Percentiles rank a stretch among this genome's conserved stretches.
Evolutionary conservation across 2,888 invertebrate genomes (phyloP).

Genomic region (Erebia epiphron): DNA sequence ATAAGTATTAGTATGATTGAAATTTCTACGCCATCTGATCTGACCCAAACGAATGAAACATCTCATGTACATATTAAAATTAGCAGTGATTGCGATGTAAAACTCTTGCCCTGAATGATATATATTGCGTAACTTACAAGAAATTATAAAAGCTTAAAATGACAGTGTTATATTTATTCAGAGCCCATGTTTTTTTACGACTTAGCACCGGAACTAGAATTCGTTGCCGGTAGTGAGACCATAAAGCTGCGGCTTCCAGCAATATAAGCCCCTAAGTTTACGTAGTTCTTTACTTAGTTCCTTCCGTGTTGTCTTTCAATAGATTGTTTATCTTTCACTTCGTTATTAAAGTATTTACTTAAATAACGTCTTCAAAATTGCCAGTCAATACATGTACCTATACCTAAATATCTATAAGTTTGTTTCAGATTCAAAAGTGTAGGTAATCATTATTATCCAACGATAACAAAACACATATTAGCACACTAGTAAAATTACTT

Average conservation of each 20-base stretch:
- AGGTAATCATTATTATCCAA: too few relatives aligned
- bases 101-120: too few relatives aligned
- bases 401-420: too few relatives aligned
- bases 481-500: too few relatives aligned
- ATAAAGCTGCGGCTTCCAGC: not conserved
- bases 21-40: too few relatives aligned
- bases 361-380: not conserved
- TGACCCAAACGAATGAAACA: too few relatives aligned
- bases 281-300: not conserved
- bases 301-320: constrained; percentile 3
- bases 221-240: not conserved
- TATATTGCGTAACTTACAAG: too few relatives aligned
- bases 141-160: not conserved
- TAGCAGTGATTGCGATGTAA: too few relatives aligned
- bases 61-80: too few relatives aligned
- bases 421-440: too few relatives aligned
- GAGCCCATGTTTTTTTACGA: not conserved
- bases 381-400: not conserved
- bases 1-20: too few relatives aligned
- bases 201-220: constrained; percentile 2
- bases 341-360: not conserved
- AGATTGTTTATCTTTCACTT: not conserved
- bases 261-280: not conserved
- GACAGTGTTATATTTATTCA: not conserved
- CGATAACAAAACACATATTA: too few relatives aligned